Evolutionary conservation across 2,113 vertebrate genomes (phyloP).

Genomic region (Syrmaticus mikado): DNA sequence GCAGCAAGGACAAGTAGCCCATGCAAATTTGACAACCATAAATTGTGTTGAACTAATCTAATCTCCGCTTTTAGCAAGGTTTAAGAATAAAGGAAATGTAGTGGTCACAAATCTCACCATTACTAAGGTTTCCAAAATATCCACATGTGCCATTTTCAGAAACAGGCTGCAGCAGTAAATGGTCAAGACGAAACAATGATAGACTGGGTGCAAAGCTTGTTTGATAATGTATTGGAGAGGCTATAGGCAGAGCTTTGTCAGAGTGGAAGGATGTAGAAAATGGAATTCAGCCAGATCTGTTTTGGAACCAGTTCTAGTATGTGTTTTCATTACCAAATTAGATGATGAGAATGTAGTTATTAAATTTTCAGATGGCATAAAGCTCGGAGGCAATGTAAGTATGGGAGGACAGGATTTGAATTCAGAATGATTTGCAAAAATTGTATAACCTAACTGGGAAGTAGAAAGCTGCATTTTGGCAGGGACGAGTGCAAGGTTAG

Average conservation of each 20-base stretch:
- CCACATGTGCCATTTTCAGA: neutral
- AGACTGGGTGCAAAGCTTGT: neutral
- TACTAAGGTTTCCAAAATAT: neutral
- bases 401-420: constrained; percentile 13
- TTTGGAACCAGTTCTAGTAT: neutral
- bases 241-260: constrained; percentile 21
- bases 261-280: constrained; percentile 10
- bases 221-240: neutral
- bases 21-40: neutral
- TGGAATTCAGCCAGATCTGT: constrained; percentile 20
- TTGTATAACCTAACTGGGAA: neutral
- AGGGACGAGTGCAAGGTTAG: neutral
- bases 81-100: constrained; percentile 7
- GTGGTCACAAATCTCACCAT: neutral
- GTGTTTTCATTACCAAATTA: constrained; percentile 49
- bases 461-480: neutral
- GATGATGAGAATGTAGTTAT: neutral
- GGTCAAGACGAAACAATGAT: constrained; percentile 12
- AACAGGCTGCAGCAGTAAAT: neutral
- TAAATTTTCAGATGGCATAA: constrained; percentile 56
- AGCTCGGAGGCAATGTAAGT: neutral
- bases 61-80: neutral
- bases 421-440: constrained; percentile 17
- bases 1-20: neutral
- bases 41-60: constrained; percentile 46